Evolutionary conservation across 2,888 invertebrate species (phyloP), one percentile per base, ranked within the genome.

Genomic region (Clunio marinus): DNA sequence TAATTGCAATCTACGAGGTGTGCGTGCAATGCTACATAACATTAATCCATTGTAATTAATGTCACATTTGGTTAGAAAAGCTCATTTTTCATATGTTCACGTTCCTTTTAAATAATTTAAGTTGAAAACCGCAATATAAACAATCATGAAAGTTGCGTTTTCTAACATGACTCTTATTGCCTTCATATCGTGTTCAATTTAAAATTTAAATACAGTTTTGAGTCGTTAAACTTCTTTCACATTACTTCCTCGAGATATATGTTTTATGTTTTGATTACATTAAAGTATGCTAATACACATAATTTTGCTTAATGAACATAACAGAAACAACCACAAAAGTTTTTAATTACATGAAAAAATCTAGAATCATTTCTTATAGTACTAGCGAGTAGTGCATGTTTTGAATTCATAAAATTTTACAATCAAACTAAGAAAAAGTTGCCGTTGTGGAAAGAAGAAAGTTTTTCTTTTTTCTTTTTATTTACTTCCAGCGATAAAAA

Each of bases 11-110:
- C 24, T 25, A 57, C 51, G 22, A 57, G 57, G 57, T 27, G 57
- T 57, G 57, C 57, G 57, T 57, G 57, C 57, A 57, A 15, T 57
- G 13, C 4, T 8, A 51, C 3, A 57, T 4, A 57, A 57, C 25
- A 57, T 27, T 57, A 25, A n/a, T 27, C 27, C 24, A 24, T 27
- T 25, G 27, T 57, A 57, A 57, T 57, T 57, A 66, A 66, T 55
- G 66, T 66, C 66, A 66, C 66, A 66, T 66, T 55, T 51, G 55
- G 66, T 66, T 66, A 66, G 28, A 8, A 20, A 28, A 51, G 32
- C n/a, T 28, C 66, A 55, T 66, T 20, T 55, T 55, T 66, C 51
- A 66, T 17, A 55, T 27, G 27, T 22, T 66, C 66, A 66, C 51
- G 66, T 66, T 66, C 55, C n/a, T 35, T 10, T 32, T 32, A 7